Percentiles rank a stretch among this genome's conserved stretches.
Conservation (phyloP, 2,888 invertebrate species). For the Dicycla oo region DNA sequence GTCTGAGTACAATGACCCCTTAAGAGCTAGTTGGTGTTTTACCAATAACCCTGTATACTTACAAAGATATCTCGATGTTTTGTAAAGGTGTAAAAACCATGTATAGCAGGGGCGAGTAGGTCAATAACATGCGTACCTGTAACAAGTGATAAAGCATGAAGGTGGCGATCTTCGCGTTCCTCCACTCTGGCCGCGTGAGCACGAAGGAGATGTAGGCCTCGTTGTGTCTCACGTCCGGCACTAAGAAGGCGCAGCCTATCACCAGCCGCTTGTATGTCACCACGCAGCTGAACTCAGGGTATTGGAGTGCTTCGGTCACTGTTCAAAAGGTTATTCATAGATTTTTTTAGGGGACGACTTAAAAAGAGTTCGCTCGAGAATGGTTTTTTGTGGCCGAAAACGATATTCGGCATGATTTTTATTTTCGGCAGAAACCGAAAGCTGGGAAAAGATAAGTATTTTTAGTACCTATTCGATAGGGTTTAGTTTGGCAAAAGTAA, state of each 20-base stretch:
- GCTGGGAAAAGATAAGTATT: too few relatives aligned
- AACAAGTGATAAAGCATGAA: constrained; percentile 98
- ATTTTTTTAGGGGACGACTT: neutral
- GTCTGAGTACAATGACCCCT: too few relatives aligned
- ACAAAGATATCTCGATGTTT: too few relatives aligned
- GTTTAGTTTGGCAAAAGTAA: too few relatives aligned
- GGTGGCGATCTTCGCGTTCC: constrained; percentile 94
- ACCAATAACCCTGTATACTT: too few relatives aligned
- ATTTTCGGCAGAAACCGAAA: too few relatives aligned
- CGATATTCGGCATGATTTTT: too few relatives aligned
- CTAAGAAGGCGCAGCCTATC: constrained; percentile 97
- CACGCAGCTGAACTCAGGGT: constrained; percentile 98
- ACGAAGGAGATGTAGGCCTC: constrained; percentile 98
- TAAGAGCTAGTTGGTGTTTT: too few relatives aligned
- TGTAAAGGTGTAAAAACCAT: too few relatives aligned
- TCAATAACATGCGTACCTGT: constrained; percentile 82
- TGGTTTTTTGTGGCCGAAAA: too few relatives aligned
- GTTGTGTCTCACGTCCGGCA: constrained; percentile 95
- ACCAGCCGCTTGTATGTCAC: constrained; percentile 95
- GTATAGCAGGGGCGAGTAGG: neutral
- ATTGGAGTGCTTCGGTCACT: constrained; percentile 97
- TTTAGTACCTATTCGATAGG: too few relatives aligned
- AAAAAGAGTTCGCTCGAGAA: too few relatives aligned
- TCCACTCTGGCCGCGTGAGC: constrained; percentile 96
- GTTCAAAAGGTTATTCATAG: constrained; percentile 37